Percentiles rank a stretch among this genome's conserved stretches.
Conservation (phyloP, 2,113 vertebrate genomes). For the Montifringilla adamsi region DNA sequence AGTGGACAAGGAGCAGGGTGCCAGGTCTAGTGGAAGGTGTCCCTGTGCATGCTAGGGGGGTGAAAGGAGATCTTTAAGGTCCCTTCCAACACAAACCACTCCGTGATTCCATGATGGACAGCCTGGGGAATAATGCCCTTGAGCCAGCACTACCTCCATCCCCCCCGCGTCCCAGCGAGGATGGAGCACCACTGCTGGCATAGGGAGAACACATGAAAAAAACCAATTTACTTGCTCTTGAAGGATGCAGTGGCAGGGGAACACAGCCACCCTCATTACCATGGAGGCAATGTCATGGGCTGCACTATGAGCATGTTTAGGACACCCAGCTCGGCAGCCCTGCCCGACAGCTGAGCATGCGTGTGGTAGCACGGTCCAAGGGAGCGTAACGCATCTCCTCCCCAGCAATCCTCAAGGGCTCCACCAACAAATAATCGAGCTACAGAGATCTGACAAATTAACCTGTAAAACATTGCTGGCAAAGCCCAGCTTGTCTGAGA, state of each 20-base stretch:
- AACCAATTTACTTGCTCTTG: background rate
- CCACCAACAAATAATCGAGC: background rate
- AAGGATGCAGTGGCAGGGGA: background rate
- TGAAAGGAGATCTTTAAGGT: background rate
- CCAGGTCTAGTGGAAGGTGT: background rate
- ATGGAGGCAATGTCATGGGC: fast-evolving
- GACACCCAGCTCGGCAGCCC: background rate
- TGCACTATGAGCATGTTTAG: fast-evolving
- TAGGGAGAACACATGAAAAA: background rate
- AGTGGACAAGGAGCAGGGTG: background rate
- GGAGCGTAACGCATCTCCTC: background rate
- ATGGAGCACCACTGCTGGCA: background rate
- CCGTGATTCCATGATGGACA: background rate
- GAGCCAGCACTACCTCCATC: background rate
- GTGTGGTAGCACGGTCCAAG: background rate
- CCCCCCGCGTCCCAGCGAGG: fast-evolving
- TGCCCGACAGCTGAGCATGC: background rate
- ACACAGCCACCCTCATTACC: background rate
- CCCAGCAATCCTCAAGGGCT: background rate
- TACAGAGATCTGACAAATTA: background rate
- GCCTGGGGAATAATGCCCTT: background rate
- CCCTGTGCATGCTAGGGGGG: background rate
- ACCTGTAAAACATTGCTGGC: background rate
- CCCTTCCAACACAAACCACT: background rate
- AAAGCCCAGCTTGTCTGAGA: background rate